A percentile compares a stretch with the other conserved stretches of the same genome.
phyloP scores from a whole-genome alignment of 2,888 invertebrate species.

The Agapostemon virescens region DNA sequence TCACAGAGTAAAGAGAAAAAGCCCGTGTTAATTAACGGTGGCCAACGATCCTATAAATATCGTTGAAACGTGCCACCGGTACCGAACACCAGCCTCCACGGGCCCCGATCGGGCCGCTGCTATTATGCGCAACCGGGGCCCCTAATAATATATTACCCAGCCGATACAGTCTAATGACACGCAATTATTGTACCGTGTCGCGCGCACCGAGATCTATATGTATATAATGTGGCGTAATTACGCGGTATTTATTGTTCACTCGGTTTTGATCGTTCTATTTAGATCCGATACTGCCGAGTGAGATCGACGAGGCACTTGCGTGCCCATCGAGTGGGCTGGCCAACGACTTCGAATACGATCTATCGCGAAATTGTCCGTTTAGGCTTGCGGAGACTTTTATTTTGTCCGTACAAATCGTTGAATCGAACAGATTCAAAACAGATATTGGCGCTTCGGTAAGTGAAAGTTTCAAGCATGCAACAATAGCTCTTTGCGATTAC shows the following conservation, averaged over 20 bases:
- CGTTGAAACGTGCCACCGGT: conserved; percentile 32
- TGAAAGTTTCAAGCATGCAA: background rate
- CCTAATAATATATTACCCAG: conserved; percentile 37
- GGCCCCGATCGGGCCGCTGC: conserved; percentile 2
- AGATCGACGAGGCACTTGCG: background rate
- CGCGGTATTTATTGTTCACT: conserved; percentile 44
- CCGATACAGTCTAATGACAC: conserved; percentile 45
- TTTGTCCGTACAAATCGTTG: background rate
- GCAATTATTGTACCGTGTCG: conserved; percentile 50
- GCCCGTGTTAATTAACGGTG: conserved; percentile 44
- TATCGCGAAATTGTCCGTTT: background rate
- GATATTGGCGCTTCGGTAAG: background rate
- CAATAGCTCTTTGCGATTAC: background rate
- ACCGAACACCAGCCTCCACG: conserved; percentile 9
- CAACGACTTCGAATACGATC: conserved; percentile 3
- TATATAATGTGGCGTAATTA: conserved; percentile 43
- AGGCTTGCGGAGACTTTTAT: too few species aligned
- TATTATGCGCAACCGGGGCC: conserved; percentile 24
- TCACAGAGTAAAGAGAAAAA: background rate
- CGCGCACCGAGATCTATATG: conserved; percentile 24
- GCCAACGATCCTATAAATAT: conserved; percentile 43
- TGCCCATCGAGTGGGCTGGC: background rate
- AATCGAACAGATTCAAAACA: background rate
- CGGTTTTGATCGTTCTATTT: conserved; percentile 51
- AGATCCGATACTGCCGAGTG: conserved; percentile 25